Evolutionary conservation across 2,113 vertebrate genomes (phyloP).

Genomic region (Psophia crepitans): DNA sequence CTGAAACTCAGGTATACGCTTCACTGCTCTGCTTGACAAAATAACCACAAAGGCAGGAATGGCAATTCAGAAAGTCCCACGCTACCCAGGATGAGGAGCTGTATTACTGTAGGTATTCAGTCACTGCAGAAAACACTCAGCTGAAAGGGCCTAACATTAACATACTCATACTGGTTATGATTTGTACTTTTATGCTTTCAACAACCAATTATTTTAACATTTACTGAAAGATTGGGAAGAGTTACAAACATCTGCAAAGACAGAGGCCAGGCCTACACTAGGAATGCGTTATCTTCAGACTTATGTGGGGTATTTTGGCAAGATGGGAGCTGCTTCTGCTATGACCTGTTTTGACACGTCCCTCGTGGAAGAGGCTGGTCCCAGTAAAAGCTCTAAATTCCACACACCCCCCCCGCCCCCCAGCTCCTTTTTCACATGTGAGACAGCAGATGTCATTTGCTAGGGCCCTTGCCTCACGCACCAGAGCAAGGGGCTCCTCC

Average conservation of each 20-base stretch:
- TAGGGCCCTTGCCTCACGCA: background rate
- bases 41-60: background rate
- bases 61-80: background rate
- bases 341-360: background rate
- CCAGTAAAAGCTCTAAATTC: background rate
- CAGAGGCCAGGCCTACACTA: background rate
- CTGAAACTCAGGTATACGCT: background rate
- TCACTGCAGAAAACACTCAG: background rate
- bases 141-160: background rate
- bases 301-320: background rate
- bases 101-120: background rate
- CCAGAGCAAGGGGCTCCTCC: background rate
- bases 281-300: background rate
- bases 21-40: background rate
- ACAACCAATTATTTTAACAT: background rate
- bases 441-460: background rate
- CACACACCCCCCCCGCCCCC: too few relatives aligned
- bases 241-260: background rate
- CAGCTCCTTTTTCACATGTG: background rate
- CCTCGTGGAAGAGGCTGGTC: background rate
- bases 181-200: background rate
- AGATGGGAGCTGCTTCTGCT: background rate
- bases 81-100: background rate
- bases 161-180: background rate
- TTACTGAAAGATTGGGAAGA: background rate